phyloP scores from a whole-genome alignment of 2,888 invertebrate species.

The Pseudoips prasinana region DNA sequence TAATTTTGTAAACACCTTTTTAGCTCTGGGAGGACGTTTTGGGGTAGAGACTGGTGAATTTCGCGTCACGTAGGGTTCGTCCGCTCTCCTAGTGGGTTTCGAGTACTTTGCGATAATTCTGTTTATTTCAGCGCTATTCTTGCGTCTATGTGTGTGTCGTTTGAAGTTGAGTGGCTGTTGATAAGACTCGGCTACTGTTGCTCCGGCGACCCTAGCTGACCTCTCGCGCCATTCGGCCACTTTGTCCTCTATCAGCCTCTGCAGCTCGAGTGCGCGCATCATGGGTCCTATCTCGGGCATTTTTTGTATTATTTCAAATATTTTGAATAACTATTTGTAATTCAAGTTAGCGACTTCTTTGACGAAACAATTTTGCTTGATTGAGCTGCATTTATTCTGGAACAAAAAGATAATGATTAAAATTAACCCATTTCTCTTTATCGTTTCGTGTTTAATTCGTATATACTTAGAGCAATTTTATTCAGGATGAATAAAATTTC shows the following conservation, averaged over 20 bases:
- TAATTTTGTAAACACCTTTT: constrained; percentile 43
- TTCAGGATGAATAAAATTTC: too few relatives aligned
- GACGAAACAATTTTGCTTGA: constrained; percentile 16
- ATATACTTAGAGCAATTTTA: too few relatives aligned
- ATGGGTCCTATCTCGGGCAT: constrained; percentile 77
- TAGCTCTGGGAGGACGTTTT: constrained; percentile 57
- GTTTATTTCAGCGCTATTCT: constrained; percentile 78
- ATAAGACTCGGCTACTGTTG: constrained; percentile 75
- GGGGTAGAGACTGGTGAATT: constrained; percentile 49
- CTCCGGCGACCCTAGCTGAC: constrained; percentile 73
- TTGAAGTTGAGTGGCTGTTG: constrained; percentile 77
- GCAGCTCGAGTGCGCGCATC: constrained; percentile 76
- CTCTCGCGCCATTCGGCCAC: constrained; percentile 78
- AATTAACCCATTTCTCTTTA: constrained; percentile 11
- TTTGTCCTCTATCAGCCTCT: constrained; percentile 77
- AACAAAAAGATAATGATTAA: constrained; percentile 17
- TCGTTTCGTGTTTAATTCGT: neutral
- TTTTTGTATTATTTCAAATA: constrained; percentile 35
- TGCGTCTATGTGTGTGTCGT: constrained; percentile 75
- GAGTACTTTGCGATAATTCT: constrained; percentile 81
- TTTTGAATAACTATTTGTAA: constrained; percentile 19
- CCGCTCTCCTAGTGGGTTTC: constrained; percentile 64
- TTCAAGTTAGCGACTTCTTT: constrained; percentile 34
- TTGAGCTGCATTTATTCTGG: constrained; percentile 20
- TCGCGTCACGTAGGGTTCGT: constrained; percentile 51